These are phyloP conservation scores for Spizella passerina DNA, from an alignment of 2,797 vertebrate genomes.

Conservation along the genomic window DNA sequence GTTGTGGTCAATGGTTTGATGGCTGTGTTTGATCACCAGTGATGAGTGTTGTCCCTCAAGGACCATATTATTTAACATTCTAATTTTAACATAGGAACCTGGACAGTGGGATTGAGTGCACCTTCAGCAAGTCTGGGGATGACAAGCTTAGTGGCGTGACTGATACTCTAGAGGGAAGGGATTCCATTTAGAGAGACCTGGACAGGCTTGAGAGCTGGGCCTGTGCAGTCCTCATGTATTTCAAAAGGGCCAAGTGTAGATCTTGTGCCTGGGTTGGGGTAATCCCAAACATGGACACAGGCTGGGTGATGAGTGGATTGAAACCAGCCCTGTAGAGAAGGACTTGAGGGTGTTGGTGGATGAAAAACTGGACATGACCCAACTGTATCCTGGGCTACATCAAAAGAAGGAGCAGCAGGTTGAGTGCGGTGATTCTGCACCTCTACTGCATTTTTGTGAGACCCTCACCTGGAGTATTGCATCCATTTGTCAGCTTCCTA, in stretches of 20 bases:
- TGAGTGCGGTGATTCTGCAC: not conserved
- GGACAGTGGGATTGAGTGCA: not conserved
- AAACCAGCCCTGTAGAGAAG: not conserved
- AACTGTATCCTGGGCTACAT: not conserved
- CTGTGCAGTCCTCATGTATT: not conserved
- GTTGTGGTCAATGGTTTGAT: not conserved
- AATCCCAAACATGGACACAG: not conserved
- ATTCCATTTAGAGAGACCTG: not conserved
- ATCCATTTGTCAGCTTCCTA: not conserved
- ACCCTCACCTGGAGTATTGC: not conserved
- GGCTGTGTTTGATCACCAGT: not conserved
- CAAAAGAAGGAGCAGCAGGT: not conserved
- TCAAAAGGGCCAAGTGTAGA: not conserved
- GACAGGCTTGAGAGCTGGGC: not conserved
- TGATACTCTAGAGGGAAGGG: not conserved
- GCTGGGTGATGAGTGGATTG: not conserved
- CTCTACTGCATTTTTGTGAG: not conserved
- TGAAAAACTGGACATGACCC: not conserved
- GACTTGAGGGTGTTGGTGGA: not conserved
- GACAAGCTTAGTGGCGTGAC: not conserved
- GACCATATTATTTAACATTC: not conserved
- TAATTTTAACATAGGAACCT: accelerated
- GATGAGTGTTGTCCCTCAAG: not conserved
- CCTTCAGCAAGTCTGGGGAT: not conserved
- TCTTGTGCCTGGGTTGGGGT: not conserved